Evolutionary conservation across 92 coral and sea anemone species (phyloP).

Genomic region (Hydrozoanthus gracilis): DNA sequence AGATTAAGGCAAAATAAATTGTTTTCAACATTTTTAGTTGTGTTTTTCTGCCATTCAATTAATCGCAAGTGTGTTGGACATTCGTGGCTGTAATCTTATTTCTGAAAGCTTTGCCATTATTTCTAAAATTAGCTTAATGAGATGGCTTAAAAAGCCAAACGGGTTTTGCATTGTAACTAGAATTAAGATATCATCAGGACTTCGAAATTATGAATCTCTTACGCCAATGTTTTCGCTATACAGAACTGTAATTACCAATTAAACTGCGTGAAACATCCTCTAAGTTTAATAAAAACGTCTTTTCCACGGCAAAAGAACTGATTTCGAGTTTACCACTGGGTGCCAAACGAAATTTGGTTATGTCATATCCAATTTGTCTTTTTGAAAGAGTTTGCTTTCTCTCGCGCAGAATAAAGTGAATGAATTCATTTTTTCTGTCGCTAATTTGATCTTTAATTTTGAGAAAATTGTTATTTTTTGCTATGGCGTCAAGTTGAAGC

Average conservation of each 20-base stretch:
- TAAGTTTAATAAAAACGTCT: constrained; percentile 37
- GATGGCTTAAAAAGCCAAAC: constrained; percentile 37
- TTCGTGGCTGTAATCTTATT: constrained; percentile 37
- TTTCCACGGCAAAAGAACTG: constrained; percentile 29
- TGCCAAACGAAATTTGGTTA: constrained; percentile 33
- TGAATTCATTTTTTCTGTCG: constrained; percentile 15
- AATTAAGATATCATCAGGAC: constrained; percentile 17
- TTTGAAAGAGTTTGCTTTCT: constrained; percentile 34
- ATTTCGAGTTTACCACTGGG: constrained; percentile 32
- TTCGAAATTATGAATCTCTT: neutral
- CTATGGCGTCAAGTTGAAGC: constrained; percentile 33
- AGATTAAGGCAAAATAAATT: constrained; percentile 8
- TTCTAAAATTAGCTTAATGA: constrained; percentile 43
- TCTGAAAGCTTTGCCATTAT: constrained; percentile 36
- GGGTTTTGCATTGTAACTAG: constrained; percentile 25
- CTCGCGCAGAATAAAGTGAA: neutral
- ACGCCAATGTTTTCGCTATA: constrained; percentile 30
- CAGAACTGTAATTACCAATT: constrained; percentile 48
- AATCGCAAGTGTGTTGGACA: neutral
- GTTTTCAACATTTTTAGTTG: constrained; percentile 3
- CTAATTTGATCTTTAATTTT: constrained; percentile 37
- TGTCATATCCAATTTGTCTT: constrained; percentile 33
- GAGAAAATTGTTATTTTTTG: constrained; percentile 24
- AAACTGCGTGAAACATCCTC: constrained; percentile 42
- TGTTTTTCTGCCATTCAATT: neutral